Base-by-base conservation (phyloP, 2,113 vertebrate genomes). In the Rousettus leschenaultii region DNA sequence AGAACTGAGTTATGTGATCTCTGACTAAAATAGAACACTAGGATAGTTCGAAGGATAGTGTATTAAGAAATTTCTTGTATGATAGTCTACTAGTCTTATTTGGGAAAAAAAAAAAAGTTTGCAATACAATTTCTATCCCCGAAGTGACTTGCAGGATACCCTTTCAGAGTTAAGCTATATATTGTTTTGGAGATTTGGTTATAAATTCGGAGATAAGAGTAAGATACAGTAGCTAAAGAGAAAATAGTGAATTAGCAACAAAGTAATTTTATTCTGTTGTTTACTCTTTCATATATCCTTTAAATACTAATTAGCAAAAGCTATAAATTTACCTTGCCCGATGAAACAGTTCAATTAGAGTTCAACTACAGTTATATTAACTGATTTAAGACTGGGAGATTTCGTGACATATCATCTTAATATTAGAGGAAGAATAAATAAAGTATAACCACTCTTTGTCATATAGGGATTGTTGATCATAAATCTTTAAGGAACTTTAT, bases 261-360 rank as follows among this genome's bases (percentile, higher is more conserved):
- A 75, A 86, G 65, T 71, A 86, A 91, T 73, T 95, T 89, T 4
- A 70, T 78, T 93, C n/a, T 55, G 4, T 90, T 12, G 1, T 48
- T 85, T 35, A 71, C 13, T 86, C 14, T 22, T 8, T 28, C 68
- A 71, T 94, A 91, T 91, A 94, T 93, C 48, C 33, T 93, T 71
- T 35, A 86, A 97, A 70, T 4, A 83, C 61, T 95, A 95, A 94
- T 94, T 95, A 78, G 73, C 55, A 78, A 55, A 88, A 68, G 15
- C 3, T 38, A 83, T 91, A 78, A 40, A 93, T 91, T 93, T 94
- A 78, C 33, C 38, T 94, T 83, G 53, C 10, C n/a, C 82, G 13
- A 90, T 88, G 38, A 96, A 94, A 93, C 24, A 91, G 40, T 97
- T 92, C 82, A 94, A 86, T 85, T 88, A 88, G 85, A 91, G 45